Evolutionary conservation across 2,113 vertebrate species (phyloP).

Genomic region (Pelmatolapia mariae): DNA sequence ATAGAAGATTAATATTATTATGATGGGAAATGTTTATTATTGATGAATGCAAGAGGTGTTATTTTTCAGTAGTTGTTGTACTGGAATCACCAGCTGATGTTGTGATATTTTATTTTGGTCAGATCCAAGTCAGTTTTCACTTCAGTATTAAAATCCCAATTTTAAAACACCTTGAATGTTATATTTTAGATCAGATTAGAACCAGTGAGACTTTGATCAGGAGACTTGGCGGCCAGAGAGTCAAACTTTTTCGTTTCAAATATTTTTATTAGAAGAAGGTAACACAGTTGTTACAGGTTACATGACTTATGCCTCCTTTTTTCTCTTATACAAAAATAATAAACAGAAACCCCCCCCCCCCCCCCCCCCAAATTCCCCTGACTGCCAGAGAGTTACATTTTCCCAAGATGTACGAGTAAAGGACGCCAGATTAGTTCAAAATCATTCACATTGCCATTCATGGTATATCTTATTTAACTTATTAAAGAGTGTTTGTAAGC

Average conservation of each 20-base stretch:
- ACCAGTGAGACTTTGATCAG: neutral
- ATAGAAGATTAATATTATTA: neutral
- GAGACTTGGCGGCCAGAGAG: rapidly evolving
- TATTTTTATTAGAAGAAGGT: too few species aligned
- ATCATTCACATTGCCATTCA: too few species aligned
- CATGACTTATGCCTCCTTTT: too few species aligned
- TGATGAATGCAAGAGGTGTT: rapidly evolving
- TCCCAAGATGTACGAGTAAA: too few species aligned
- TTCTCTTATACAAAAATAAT: too few species aligned
- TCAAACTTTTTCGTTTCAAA: neutral
- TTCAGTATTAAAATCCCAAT: neutral
- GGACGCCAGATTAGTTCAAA: too few species aligned
- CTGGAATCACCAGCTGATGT: neutral
- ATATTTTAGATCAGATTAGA: rapidly evolving
- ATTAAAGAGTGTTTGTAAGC: too few species aligned
- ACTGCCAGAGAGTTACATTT: too few species aligned
- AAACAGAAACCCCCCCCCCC: too few species aligned
- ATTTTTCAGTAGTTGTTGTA: neutral
- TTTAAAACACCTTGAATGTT: neutral
- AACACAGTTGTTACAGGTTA: too few species aligned
- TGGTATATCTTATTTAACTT: too few species aligned
- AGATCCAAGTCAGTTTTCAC: neutral
- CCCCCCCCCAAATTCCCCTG: too few species aligned
- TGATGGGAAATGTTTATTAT: neutral
- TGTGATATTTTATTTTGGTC: neutral